Base-by-base conservation (phyloP, 1,140 invertebrate genomes). In the Drosophila busckii region DNA sequence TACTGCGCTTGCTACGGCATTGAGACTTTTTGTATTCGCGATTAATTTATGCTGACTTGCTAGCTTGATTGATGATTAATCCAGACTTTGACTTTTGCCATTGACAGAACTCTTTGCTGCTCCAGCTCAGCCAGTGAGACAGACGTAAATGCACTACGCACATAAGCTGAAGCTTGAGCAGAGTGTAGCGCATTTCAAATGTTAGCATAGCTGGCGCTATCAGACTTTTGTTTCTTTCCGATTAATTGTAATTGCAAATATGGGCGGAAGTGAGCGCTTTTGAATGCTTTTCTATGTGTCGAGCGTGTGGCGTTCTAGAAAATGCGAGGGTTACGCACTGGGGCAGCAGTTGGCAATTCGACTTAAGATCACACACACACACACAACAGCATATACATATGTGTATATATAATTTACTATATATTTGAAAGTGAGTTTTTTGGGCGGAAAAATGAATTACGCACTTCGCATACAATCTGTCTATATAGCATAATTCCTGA, bases 31-130 rank as follows among this genome's bases (percentile, higher is more conserved):
- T 38, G 40, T 32, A 28, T 53, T 66, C 29, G 61, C 73, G 53
- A 64, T 78, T 78, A 78, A 68, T 76, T 76, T 67, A 78, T 78
- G 71, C 58, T 56, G 22, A 45, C 53, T 42, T 44, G 20, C 8
- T 22, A 41, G 20, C 66, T 76, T 80, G 68, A 82, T 80, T 80
- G 75, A 80, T 80, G 75, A 82, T 75, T 73, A 80, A 80, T 82
- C 69, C 75, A 82, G 75, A 82, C 69, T 82, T 80, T 80, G 75
- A 73, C 75, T 69, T 80, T 73, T 80, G 75, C 54, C 75, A 80
- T 82, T 73, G 75, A 73, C 59, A 62, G 35, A n/a, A 17, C 16
- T 28, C 29, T 50, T 16, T 26, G 25, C 20, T 7, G 41, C 7
- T 17, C 5, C 17, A 10, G 15, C 25, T 28, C 3, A 17, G 13